Percentiles rank a stretch among this genome's conserved stretches.
Conservation (phyloP, 2,113 vertebrate species). For the Callaeas wilsoni region DNA sequence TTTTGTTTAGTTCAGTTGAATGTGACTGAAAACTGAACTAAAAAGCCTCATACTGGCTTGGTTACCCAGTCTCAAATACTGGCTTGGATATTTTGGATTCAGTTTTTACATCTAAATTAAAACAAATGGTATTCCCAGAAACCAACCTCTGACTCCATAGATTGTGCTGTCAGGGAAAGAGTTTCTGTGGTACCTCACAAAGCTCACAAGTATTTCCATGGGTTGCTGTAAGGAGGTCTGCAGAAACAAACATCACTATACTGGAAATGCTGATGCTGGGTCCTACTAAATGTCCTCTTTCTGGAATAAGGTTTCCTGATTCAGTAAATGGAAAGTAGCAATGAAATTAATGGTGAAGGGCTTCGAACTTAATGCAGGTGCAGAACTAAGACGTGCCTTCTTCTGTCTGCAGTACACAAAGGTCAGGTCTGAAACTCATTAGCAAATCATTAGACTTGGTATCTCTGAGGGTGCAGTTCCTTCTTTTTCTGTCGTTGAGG, state of each 20-base stretch:
- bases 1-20: background rate
- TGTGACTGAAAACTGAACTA: background rate
- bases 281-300: background rate
- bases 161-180: background rate
- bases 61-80: background rate
- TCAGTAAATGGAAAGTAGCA: background rate
- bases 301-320: background rate
- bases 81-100: background rate
- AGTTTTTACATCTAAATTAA: background rate
- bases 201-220: background rate
- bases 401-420: background rate
- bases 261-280: background rate
- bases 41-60: background rate
- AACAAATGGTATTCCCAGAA: background rate
- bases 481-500: background rate
- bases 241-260: background rate
- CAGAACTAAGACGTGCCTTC: background rate
- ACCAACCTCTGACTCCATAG: accelerated
- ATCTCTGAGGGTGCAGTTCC: background rate
- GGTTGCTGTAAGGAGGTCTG: background rate
- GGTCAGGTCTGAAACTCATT: background rate
- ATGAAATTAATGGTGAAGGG: background rate
- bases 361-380: background rate
- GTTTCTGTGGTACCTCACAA: background rate
- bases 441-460: background rate